These are phyloP conservation scores for Penaeus monodon DNA, from an alignment of 2,888 invertebrate species.

Conservation along the genomic window DNA sequence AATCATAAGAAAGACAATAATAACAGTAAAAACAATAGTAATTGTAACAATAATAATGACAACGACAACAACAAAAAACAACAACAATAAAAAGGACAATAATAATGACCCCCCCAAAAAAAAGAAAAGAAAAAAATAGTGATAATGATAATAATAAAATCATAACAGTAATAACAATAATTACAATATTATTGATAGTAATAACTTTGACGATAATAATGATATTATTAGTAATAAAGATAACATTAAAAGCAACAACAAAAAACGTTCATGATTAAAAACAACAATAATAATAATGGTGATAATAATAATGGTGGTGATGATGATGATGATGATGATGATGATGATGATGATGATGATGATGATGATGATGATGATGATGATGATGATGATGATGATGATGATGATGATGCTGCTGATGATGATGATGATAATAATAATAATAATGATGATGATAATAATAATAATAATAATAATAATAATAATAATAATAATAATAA, in stretches of 20 bases:
- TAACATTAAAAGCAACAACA: no score
- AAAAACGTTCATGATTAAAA: not conserved
- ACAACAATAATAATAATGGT: not conserved
- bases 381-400: constrained; percentile 10
- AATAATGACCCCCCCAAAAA: no score
- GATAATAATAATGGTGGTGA: not conserved
- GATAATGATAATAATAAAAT: no score
- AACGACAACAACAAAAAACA: not conserved
- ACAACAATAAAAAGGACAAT: no score
- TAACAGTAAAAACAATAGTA: not conserved
- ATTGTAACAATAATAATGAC: not conserved
- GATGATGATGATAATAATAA: not conserved
- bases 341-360: not conserved
- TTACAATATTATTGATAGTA: no score
- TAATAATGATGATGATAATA: not conserved
- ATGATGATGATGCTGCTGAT: not conserved
- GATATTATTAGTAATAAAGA: not conserved
- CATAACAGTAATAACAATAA: no score
- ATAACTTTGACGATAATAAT: no score
- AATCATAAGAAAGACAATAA: not conserved
- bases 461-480: constrained; percentile 8
- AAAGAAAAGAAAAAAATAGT: no score
- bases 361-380: not conserved
- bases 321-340: not conserved
- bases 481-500: constrained; percentile 5